phyloP scores from a whole-genome alignment of 2,888 invertebrate genomes.

The Drosophila longiperda region DNA sequence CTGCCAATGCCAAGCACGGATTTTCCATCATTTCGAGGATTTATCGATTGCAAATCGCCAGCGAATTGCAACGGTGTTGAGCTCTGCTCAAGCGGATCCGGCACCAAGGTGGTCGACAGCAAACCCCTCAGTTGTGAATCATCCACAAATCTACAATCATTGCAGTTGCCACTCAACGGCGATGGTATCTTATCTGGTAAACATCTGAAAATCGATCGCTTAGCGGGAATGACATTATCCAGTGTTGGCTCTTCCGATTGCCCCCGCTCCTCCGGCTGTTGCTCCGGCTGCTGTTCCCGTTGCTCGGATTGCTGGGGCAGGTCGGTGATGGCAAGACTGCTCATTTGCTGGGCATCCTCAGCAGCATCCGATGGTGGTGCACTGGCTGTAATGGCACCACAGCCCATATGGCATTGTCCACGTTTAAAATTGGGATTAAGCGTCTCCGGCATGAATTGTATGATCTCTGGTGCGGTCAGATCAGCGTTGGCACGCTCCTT shows the following conservation, averaged over 20 bases:
- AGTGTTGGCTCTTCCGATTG: conserved; percentile 9
- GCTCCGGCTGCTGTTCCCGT: conserved; percentile 3
- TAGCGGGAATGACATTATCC: conserved; percentile 46
- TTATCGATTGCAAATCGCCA: conserved; percentile 56
- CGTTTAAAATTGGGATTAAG: conserved; percentile 78
- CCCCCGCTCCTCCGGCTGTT: neutral
- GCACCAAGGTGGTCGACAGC: conserved; percentile 69
- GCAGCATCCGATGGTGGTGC: conserved; percentile 9
- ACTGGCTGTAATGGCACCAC: conserved; percentile 45
- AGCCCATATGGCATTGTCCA: conserved; percentile 79
- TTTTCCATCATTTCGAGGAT: conserved; percentile 27
- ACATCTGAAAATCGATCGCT: conserved; percentile 49
- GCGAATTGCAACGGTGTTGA: conserved; percentile 69
- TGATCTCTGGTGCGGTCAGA: conserved; percentile 83
- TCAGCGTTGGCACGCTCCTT: conserved; percentile 75
- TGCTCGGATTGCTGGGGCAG: conserved; percentile 10
- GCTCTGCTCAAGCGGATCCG: conserved; percentile 63
- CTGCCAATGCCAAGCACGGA: conserved; percentile 31
- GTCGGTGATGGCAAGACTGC: conserved; percentile 15
- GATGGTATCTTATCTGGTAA: conserved; percentile 58
- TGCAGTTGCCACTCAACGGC: conserved; percentile 44
- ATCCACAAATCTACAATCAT: conserved; percentile 79
- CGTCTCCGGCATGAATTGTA: conserved; percentile 84
- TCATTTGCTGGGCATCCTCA: conserved; percentile 3
- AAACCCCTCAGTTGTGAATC: conserved; percentile 72